Percentiles rank a stretch among this genome's conserved stretches.
Conservation (phyloP, 2,888 invertebrate genomes). For the Microdon myrmicae region DNA sequence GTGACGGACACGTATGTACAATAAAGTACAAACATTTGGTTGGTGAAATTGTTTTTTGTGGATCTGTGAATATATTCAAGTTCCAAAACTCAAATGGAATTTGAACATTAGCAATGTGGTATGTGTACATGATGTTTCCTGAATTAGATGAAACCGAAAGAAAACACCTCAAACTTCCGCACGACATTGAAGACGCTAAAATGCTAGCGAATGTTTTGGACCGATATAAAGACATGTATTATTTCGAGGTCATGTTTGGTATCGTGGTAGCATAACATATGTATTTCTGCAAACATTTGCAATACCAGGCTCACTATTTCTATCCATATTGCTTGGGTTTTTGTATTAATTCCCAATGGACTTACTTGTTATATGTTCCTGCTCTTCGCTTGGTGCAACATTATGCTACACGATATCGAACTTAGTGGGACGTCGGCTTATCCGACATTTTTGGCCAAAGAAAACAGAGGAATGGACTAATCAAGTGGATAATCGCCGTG, state of each 20-base stretch:
- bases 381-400: constrained; percentile 95
- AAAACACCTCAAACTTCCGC: constrained; percentile 87
- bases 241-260: constrained; percentile 88
- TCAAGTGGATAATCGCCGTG: constrained; percentile 85
- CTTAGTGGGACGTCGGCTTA: constrained; percentile 85
- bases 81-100: constrained; percentile 17
- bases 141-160: constrained; percentile 84
- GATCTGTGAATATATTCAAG: background rate
- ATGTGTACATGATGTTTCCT: constrained; percentile 86
- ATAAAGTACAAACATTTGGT: background rate
- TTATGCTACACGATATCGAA: constrained; percentile 94
- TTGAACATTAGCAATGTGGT: constrained; percentile 60
- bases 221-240: constrained; percentile 92
- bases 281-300: constrained; percentile 92
- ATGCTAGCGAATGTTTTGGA: constrained; percentile 89
- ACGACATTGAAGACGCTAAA: constrained; percentile 96
- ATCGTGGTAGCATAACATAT: constrained; percentile 84
- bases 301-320: constrained; percentile 97
- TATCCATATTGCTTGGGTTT: constrained; percentile 97
- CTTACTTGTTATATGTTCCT: constrained; percentile 86
- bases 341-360: constrained; percentile 94
- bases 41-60: background rate
- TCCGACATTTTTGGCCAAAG: constrained; percentile 89
- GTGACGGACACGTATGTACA: too few species aligned
- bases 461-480: constrained; percentile 86